Conservation (phyloP, 2,888 invertebrate species). For the Deilephila elpenor region DNA sequence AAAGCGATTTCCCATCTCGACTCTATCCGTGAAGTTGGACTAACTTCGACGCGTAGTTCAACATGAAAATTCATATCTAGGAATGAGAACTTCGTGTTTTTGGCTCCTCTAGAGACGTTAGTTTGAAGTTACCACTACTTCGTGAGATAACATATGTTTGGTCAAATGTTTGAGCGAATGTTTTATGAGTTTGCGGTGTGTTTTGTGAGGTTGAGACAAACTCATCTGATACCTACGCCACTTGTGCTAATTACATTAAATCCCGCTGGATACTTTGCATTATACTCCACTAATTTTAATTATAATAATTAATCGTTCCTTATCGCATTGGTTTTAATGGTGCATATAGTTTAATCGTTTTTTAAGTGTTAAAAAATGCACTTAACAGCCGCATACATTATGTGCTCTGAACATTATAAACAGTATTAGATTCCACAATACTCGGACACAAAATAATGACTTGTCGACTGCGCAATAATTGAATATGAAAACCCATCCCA, state of each 20-base stretch:
- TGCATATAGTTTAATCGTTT: no score
- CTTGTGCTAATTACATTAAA: not conserved
- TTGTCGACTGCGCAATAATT: no score
- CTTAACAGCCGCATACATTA: no score
- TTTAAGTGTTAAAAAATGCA: no score
- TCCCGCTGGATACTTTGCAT: no score
- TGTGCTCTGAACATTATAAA: no score
- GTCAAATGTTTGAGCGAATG: not conserved
- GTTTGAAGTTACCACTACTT: constrained; percentile 18
- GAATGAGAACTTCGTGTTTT: constrained; percentile 29
- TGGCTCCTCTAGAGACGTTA: constrained; percentile 12
- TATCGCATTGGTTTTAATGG: no score
- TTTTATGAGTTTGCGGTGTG: not conserved
- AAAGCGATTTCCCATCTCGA: constrained; percentile 9
- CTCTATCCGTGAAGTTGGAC: not conserved
- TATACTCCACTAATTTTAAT: no score
- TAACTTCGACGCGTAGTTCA: constrained; percentile 18
- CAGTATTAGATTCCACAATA: no score
- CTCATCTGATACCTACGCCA: not conserved
- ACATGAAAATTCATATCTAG: constrained; percentile 22
- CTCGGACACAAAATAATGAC: no score
- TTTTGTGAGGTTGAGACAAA: not conserved
- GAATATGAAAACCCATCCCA: no score
- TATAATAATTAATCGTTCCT: no score
- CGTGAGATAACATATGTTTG: constrained; percentile 1